Evolutionary conservation across 2,888 invertebrate genomes (phyloP), one percentile per base, ranked within the genome.

Genomic region (Agonopterix heracliana): DNA sequence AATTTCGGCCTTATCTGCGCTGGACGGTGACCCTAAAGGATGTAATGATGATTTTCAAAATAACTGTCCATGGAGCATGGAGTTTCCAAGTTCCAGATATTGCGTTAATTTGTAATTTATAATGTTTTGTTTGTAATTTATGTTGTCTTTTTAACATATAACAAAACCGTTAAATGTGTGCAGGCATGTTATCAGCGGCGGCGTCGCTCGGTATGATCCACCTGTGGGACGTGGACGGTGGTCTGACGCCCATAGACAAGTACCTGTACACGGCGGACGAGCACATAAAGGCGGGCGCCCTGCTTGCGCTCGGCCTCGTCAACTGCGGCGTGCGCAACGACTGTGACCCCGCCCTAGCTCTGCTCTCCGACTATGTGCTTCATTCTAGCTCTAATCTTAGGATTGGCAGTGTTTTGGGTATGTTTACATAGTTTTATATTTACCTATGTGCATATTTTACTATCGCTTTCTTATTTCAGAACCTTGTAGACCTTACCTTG

Each of bases 181-280:
- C 59, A 89, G 89, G 98, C 45, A 98, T 98, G 98, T 79, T 99
- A 51, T 98, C 98, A 68, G 98, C 99, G 0, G 98, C 98, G 0
- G 99, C 99, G 0, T 97, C 98, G 0, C 90, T 99, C 34, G 99
- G 99, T 34, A 91, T 99, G 66, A 94, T 99, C 51, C 92, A 98
- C 59, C 85, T 99, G 40, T 99, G 99, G 99, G 99, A 99, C 78
- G 97, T 99, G 2, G 99, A 99, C 78, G 97, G 98, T 36, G 99
- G 99, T 43, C 89, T 99, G 49, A 96, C 98, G 0, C 98, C 98
- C 61, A 99, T 99, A 64, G 99, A 99, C 88, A 98, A 98, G 80
- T 99, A 98, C 81, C 88, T 98, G 7, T 98, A 98, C 76, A 96
- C 97, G 0, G 93, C 95, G 0, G 98, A 98, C 66, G 97, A 98